These are phyloP conservation scores for Mesochorus sp. DNA, from an alignment of 2,888 invertebrate genomes.

Conservation along the genomic window DNA sequence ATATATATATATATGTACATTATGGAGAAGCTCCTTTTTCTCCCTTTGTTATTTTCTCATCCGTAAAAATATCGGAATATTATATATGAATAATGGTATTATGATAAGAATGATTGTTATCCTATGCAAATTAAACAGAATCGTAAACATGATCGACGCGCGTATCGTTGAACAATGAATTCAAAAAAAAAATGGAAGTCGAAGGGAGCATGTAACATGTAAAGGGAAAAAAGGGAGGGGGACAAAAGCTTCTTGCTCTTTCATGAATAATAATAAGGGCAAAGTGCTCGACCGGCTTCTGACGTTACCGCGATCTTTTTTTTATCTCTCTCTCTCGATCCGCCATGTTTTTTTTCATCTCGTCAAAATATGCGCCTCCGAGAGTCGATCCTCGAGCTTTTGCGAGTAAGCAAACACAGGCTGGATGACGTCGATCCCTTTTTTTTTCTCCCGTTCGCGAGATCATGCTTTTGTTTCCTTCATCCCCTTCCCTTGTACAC, in stretches of 20 bases:
- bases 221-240: constrained; percentile 32
- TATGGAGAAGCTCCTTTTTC: neutral
- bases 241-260: constrained; percentile 66
- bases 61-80: no score
- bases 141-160: constrained; percentile 19
- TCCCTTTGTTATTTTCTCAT: constrained; percentile 29
- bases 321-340: constrained; percentile 66
- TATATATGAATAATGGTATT: no score
- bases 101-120: neutral
- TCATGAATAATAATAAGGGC: constrained; percentile 82
- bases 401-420: constrained; percentile 54
- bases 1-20: constrained; percentile 9
- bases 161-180: constrained; percentile 25
- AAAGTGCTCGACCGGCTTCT: constrained; percentile 71
- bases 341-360: constrained; percentile 79
- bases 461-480: no score
- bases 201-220: neutral
- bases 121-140: neutral
- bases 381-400: constrained; percentile 53
- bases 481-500: no score
- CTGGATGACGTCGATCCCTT: constrained; percentile 64
- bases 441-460: constrained; percentile 13
- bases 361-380: constrained; percentile 77
- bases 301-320: constrained; percentile 72
- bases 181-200: constrained; percentile 1